Percentiles rank a stretch among this genome's conserved stretches.
Evolutionary conservation across 2,797 vertebrate species (phyloP).

Genomic region (Hirundo rustica): DNA sequence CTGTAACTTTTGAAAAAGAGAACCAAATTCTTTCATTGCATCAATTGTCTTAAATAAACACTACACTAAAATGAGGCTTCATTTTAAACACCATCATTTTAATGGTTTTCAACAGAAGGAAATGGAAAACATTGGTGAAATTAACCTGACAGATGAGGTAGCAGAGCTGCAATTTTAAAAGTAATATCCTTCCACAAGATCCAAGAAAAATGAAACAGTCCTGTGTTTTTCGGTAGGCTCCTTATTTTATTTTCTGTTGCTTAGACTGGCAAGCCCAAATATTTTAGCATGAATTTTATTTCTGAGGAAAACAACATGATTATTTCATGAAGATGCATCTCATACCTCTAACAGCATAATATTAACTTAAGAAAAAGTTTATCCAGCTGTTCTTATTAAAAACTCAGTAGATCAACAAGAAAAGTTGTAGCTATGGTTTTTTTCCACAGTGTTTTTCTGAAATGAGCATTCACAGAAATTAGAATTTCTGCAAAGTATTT

Average conservation of each 20-base stretch:
- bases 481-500: background rate
- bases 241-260: constrained; percentile 61
- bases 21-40: background rate
- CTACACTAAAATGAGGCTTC: constrained; percentile 9
- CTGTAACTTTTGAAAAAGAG: background rate
- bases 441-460: background rate
- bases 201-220: constrained; percentile 36
- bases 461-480: background rate
- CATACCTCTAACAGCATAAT: constrained; percentile 44
- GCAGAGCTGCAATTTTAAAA: constrained; percentile 30
- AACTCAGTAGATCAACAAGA: background rate
- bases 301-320: constrained; percentile 49
- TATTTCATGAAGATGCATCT: constrained; percentile 55
- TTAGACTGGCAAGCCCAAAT: constrained; percentile 58
- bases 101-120: constrained; percentile 50
- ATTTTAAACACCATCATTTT: constrained; percentile 9
- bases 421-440: background rate
- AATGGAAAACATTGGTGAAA: constrained; percentile 53
- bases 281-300: constrained; percentile 63
- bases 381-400: constrained; percentile 31
- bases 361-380: constrained; percentile 43
- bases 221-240: constrained; percentile 54
- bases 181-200: constrained; percentile 31
- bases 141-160: constrained; percentile 60
- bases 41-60: constrained; percentile 52